Evolutionary conservation across 2,888 invertebrate species (phyloP).

Genomic region (Plagodis pulveraria): DNA sequence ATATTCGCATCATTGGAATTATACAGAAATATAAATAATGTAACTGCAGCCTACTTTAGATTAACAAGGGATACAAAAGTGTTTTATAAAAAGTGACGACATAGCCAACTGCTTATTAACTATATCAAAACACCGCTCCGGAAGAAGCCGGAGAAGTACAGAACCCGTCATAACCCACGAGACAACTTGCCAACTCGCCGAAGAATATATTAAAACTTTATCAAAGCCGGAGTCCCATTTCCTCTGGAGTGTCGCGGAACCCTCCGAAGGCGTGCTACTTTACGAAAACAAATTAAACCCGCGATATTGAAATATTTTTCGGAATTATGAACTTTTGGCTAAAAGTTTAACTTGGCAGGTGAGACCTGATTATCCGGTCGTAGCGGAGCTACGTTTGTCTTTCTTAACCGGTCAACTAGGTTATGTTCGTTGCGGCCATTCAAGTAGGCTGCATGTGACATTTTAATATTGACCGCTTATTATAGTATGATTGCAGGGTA

Average conservation of each 20-base stretch:
- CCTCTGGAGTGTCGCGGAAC: constrained; percentile 49
- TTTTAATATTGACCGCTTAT: too few relatives aligned
- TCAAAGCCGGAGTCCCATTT: constrained; percentile 80
- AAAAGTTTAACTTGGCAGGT: constrained; percentile 4
- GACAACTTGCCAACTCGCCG: constrained; percentile 73
- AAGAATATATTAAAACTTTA: constrained; percentile 85
- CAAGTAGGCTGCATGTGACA: too few relatives aligned
- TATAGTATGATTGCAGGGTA: too few relatives aligned
- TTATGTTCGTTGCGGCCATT: too few relatives aligned
- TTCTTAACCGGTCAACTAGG: too few relatives aligned
- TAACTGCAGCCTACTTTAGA: too few relatives aligned
- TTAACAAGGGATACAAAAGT: too few relatives aligned
- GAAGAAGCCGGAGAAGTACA: constrained; percentile 43
- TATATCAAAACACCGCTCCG: constrained; percentile 11
- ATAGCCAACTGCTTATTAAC: neutral
- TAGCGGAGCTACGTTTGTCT: too few relatives aligned
- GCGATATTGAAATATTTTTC: constrained; percentile 41
- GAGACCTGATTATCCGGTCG: constrained; percentile 3
- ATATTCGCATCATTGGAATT: too few relatives aligned
- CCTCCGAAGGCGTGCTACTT: constrained; percentile 28
- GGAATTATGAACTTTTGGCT: constrained; percentile 16
- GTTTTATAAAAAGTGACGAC: too few relatives aligned
- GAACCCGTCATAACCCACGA: constrained; percentile 72
- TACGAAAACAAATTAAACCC: constrained; percentile 52
- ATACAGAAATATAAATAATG: too few relatives aligned